Evolutionary conservation across 2,113 vertebrate species (phyloP).

Genomic region (Myotis yumanensis): DNA sequence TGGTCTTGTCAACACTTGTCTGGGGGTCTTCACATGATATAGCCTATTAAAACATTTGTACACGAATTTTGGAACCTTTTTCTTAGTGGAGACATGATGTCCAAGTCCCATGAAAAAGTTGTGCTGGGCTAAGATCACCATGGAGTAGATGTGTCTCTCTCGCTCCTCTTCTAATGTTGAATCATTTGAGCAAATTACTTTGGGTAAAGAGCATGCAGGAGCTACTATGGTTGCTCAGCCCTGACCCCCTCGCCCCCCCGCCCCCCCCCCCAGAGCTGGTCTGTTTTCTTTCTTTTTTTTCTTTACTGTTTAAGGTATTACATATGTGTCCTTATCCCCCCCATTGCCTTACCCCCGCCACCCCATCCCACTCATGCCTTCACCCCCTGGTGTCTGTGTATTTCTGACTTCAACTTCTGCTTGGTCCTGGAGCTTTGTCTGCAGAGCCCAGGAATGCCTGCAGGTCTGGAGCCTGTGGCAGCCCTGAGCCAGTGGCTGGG

Average conservation of each 20-base stretch:
- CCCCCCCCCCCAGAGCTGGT: not conserved
- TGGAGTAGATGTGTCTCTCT: not conserved
- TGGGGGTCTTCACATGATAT: fast-evolving
- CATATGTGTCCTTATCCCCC: no score
- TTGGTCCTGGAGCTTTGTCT: not conserved
- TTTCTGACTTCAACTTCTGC: not conserved
- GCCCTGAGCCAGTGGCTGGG: not conserved
- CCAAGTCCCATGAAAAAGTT: not conserved
- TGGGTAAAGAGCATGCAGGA: not conserved
- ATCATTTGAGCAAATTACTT: not conserved
- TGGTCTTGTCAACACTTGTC: not conserved
- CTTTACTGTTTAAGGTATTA: no score
- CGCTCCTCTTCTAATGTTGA: not conserved
- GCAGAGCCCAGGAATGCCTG: fast-evolving
- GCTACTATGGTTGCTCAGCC: no score
- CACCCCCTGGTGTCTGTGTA: no score
- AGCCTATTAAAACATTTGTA: not conserved
- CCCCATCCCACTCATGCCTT: no score
- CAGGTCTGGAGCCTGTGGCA: not conserved
- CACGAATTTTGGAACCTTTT: not conserved
- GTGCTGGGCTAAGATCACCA: not conserved
- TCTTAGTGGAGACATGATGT: not conserved
- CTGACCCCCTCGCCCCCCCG: no score
- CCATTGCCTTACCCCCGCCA: no score
- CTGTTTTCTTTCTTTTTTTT: not conserved